Percentiles rank a stretch among this genome's conserved stretches.
phyloP scores from a whole-genome alignment of 2,888 invertebrate species.

The Eupithecia subfuscata region DNA sequence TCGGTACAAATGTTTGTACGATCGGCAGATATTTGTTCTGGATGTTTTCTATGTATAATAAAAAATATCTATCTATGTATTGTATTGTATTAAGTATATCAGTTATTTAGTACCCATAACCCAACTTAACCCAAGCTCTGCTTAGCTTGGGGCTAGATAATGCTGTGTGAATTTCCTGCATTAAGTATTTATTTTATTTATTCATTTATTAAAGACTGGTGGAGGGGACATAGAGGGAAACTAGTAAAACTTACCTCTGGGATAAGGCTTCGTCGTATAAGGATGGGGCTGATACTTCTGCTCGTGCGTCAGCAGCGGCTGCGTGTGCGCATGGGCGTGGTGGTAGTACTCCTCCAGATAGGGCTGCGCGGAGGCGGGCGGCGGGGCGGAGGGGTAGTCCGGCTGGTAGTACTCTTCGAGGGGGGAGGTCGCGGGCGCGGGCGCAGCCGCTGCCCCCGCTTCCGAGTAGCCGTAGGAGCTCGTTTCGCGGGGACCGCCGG shows the following conservation, averaged over 20 bases:
- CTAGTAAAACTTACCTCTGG: constrained; percentile 83
- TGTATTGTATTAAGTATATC: no score
- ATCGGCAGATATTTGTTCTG: no score
- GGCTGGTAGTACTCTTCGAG: constrained; percentile 82
- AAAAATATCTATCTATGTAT: no score
- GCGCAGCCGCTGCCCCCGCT: constrained; percentile 60
- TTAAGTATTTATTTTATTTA: no score
- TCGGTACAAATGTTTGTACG: no score
- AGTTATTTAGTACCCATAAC: no score
- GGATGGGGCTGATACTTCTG: constrained; percentile 89
- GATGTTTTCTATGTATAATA: no score
- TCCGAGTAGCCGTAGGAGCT: constrained; percentile 80
- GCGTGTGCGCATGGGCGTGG: constrained; percentile 88
- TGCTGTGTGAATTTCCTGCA: no score
- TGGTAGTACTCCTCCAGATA: constrained; percentile 90
- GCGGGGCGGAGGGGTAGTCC: constrained; percentile 76
- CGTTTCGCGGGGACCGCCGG: constrained; percentile 81
- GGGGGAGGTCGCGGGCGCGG: constrained; percentile 76
- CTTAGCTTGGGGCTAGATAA: no score
- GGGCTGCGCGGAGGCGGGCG: constrained; percentile 83
- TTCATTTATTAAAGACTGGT: no score
- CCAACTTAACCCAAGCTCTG: no score
- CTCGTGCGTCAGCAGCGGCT: constrained; percentile 83
- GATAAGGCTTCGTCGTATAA: constrained; percentile 88
- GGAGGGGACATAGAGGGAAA: not conserved